phyloP scores from a whole-genome alignment of 2,113 vertebrate genomes.

The Tiliqua scincoides region DNA sequence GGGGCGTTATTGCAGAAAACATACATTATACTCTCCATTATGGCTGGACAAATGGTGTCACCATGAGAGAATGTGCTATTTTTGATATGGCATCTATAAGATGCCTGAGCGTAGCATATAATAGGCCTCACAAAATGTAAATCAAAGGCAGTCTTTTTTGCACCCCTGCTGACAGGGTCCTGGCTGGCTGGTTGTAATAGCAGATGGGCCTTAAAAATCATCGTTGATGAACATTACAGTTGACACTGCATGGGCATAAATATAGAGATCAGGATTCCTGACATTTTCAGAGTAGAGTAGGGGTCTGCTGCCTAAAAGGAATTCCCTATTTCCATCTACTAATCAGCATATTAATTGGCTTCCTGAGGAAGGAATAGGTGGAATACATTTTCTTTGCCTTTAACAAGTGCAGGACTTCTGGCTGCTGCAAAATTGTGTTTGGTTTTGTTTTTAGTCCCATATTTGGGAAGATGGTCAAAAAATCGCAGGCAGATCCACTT shows the following conservation, averaged over 20 bases:
- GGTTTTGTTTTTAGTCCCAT: too few species aligned
- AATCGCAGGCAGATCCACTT: background rate
- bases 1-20: slow-evolving; percentile 15
- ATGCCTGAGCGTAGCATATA: slow-evolving; percentile 24
- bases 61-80: slow-evolving; percentile 53
- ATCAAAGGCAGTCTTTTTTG: background rate
- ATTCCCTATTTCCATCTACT: slow-evolving; percentile 9
- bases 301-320: background rate
- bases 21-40: slow-evolving; percentile 32
- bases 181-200: background rate
- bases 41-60: slow-evolving; percentile 55
- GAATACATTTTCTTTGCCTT: slow-evolving; percentile 35
- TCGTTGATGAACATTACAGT: slow-evolving; percentile 35
- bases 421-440: background rate
- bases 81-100: slow-evolving; percentile 40
- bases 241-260: slow-evolving; percentile 36
- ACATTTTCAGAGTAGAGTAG: slow-evolving; percentile 21
- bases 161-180: slow-evolving; percentile 34
- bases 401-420: slow-evolving; percentile 16
- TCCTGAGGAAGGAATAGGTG: slow-evolving; percentile 5
- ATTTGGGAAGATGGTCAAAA: slow-evolving; percentile 31
- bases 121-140: slow-evolving; percentile 1
- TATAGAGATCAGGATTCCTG: background rate
- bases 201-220: background rate
- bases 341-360: slow-evolving; percentile 42